Evolutionary conservation across 2,113 vertebrate genomes (phyloP), one percentile per base, ranked within the genome.

Genomic region (Peromyscus leucopus): DNA sequence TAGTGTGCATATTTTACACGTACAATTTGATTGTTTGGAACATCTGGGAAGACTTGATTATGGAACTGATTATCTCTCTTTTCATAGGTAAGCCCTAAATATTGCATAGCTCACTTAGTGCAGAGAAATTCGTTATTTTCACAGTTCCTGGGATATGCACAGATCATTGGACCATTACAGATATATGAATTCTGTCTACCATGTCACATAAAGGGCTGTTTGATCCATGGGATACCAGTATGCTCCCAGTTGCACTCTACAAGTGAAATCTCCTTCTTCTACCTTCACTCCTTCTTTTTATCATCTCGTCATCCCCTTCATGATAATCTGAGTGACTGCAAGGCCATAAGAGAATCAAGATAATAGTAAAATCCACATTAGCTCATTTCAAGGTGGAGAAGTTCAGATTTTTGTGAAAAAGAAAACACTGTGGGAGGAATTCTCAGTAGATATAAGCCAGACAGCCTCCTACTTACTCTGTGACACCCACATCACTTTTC

Each of bases 401-500:
- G 72, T 83, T 95, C 59, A 78, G 19, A 75, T 57, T 97, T 78
- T 71, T 72, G 93, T 89, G 59, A 92, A 61, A 71, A 85, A 71
- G 86, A 82, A 96, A 96, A 78, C 22, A 85, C 19, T 89, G 84
- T 46, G 13, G 80, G 69, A 90, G 61, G 87, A 93, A 90, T 95
- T 90, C 74, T 95, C 82, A 74, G 42, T 26, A 84, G 71, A 89
- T 55, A 95, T 91, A 21, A 78, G 80, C 79, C 48, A 96, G 96
- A 90, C 12, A 92, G 1, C 61, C 76, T 97, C 74, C 55, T 69
- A 93, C 76, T 85, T 59, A 93, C 85, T 92, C 48, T 57, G 42
- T 94, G 90, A 95, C 76, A 89, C 67, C 59, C 48, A 96, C 71
- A 92, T 88, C 31, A 85, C 19, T 93, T 84, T 93, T 90, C 75